These are phyloP conservation scores for Chroicocephalus ridibundus DNA, from an alignment of 2,113 vertebrate genomes.

Conservation along the genomic window DNA sequence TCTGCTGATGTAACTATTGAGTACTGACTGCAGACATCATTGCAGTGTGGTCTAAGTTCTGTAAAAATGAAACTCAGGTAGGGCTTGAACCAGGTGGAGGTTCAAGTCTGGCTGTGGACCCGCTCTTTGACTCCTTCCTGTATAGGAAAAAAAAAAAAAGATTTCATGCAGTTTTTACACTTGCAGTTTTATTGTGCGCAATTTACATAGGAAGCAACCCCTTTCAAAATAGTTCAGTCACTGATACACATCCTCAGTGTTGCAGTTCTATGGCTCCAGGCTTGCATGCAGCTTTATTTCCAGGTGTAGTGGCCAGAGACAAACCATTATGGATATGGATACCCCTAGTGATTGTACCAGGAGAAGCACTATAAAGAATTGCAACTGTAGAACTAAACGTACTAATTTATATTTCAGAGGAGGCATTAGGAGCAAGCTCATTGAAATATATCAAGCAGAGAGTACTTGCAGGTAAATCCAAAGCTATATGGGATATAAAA, in stretches of 20 bases:
- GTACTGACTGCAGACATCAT: neutral
- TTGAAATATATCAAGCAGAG: neutral
- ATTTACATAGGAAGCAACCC: neutral
- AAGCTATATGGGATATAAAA: neutral
- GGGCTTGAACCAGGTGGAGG: neutral
- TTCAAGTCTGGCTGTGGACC: neutral
- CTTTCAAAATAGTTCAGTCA: neutral
- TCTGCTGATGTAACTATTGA: neutral
- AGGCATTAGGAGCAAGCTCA: neutral
- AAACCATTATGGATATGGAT: neutral
- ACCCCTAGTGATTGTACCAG: neutral
- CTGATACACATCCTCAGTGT: neutral
- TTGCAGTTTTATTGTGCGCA: neutral
- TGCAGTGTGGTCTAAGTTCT: neutral
- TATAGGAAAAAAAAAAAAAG: neutral
- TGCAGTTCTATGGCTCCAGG: neutral
- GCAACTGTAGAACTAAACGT: neutral
- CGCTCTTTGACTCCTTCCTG: neutral
- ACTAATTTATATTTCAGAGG: neutral
- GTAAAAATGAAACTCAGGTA: neutral
- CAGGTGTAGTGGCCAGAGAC: neutral
- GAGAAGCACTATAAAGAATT: neutral
- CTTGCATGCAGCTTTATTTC: neutral
- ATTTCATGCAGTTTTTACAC: neutral
- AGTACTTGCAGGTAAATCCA: neutral